These are phyloP conservation scores for Turnix velox DNA, from an alignment of 2,113 vertebrate species.

Conservation along the genomic window DNA sequence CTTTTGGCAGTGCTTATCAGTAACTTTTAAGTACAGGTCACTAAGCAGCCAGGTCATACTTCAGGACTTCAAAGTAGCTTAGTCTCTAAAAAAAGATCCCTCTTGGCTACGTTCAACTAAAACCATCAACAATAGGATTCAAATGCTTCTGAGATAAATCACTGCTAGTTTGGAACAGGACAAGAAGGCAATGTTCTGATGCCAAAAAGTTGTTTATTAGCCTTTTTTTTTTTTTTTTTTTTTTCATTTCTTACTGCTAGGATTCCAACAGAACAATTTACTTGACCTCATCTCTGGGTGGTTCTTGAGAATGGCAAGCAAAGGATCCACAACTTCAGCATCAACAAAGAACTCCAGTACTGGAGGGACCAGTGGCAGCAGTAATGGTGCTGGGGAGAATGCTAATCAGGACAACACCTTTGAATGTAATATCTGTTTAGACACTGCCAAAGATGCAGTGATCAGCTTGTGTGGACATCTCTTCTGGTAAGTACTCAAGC, in stretches of 20 bases:
- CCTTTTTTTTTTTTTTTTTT: neutral
- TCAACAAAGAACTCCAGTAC: constrained; percentile 78
- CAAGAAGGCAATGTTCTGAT: neutral
- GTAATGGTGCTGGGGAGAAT: constrained; percentile 76
- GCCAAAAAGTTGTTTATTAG: neutral
- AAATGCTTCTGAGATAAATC: neutral
- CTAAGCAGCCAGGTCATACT: neutral
- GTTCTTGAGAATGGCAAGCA: constrained; percentile 83
- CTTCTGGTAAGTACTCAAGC: constrained; percentile 83
- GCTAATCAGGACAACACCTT: constrained; percentile 92
- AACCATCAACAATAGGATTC: constrained; percentile 10
- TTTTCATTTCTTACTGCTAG: constrained; percentile 21
- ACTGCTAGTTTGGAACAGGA: neutral
- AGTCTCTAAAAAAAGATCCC: constrained; percentile 24
- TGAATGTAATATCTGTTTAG: constrained; percentile 97
- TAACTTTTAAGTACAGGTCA: neutral
- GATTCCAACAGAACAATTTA: constrained; percentile 15
- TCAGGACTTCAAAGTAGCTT: constrained; percentile 24
- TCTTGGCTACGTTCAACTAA: neutral
- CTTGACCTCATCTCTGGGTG: neutral
- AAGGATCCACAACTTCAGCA: constrained; percentile 73
- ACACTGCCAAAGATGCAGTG: constrained; percentile 97
- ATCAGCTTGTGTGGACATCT: constrained; percentile 98
- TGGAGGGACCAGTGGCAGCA: constrained; percentile 80
- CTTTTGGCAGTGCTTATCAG: neutral